Base-by-base conservation (phyloP, 2,797 vertebrate species). In the Esox lucius region DNA sequence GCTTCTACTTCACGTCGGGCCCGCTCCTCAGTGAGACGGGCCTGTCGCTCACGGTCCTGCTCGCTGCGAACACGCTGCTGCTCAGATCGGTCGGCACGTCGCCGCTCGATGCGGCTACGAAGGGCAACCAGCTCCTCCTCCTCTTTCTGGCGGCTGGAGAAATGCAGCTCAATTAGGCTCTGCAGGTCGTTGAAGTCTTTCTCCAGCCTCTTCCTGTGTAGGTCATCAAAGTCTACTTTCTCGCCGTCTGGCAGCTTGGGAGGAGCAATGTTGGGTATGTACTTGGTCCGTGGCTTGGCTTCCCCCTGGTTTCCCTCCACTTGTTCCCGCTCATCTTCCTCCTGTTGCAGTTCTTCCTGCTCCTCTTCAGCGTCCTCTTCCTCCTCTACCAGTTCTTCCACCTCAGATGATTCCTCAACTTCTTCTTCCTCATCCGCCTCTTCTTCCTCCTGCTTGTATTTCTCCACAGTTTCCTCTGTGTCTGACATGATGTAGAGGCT, bases 131-230 rank as follows among this genome's bases (percentile, higher is more conserved):
- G 89, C 16, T 95, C 94, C 1, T 95, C 94, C 80, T 95, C 94
- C 71, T 95, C 94, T 66, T 95, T 94, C 87, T 95, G 93, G 4
- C 94, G 91, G 82, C 53, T 92, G 79, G 85, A 87, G 78, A 95
- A 95, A 26, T 95, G 94, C 31, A 87, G 70, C 87, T 94, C 90
- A 1, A 95, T 95, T 48, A 95, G 88, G 28, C 87, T 79, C 87
- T 95, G 94, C 9, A 95, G 90, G 85, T 95, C 94, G n/a, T 90
- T 91, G 85, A 91, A 93, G 72, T 95, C 94, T 81, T 95, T 95
- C 61, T 95, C 94, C 2, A 94, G 4, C 0, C 94, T 90, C 82
- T 95, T 95, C 78, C 94, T 92, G 75, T 95, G 94, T 28, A 95
- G 89, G 82, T 95, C 94, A 15, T 95, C 94, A 26, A 95, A 95